phyloP scores from a whole-genome alignment of 2,888 invertebrate species.

The Mimas tiliae region DNA sequence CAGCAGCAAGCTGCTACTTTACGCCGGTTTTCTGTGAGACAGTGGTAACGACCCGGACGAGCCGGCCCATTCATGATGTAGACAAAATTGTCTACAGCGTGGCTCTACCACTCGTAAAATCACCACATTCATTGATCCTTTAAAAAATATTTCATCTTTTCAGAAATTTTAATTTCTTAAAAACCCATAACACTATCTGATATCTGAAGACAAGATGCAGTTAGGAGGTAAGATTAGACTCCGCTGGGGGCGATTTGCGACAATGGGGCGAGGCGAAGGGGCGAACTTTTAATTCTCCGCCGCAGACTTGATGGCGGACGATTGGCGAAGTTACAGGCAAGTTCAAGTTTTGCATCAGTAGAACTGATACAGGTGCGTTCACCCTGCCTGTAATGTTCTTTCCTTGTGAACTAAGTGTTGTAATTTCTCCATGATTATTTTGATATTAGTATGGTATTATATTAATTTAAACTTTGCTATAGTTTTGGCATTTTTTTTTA shows the following conservation, averaged over 20 bases:
- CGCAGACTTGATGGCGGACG: conserved; percentile 74
- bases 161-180: not conserved
- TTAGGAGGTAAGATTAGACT: conserved; percentile 21
- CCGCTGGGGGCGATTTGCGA: conserved; percentile 6
- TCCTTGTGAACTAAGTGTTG: not conserved
- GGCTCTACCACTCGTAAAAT: too few relatives aligned
- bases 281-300: conserved; percentile 80
- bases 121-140: too few relatives aligned
- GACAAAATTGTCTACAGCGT: too few relatives aligned
- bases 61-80: too few relatives aligned
- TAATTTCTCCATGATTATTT: not conserved
- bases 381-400: not conserved
- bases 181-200: conserved; percentile 5
- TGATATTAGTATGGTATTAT: too few relatives aligned
- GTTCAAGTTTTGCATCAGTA: conserved; percentile 45
- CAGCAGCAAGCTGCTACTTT: too few relatives aligned
- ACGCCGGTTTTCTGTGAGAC: too few relatives aligned
- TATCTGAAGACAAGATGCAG: conserved; percentile 14
- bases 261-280: conserved; percentile 50
- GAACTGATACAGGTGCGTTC: conserved; percentile 23
- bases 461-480: too few relatives aligned
- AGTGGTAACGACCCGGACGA: too few relatives aligned
- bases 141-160: too few relatives aligned
- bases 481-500: too few relatives aligned
- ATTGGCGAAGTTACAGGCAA: conserved; percentile 79